Conservation (phyloP, 2,113 vertebrate genomes). For the Mustela lutreola region DNA sequence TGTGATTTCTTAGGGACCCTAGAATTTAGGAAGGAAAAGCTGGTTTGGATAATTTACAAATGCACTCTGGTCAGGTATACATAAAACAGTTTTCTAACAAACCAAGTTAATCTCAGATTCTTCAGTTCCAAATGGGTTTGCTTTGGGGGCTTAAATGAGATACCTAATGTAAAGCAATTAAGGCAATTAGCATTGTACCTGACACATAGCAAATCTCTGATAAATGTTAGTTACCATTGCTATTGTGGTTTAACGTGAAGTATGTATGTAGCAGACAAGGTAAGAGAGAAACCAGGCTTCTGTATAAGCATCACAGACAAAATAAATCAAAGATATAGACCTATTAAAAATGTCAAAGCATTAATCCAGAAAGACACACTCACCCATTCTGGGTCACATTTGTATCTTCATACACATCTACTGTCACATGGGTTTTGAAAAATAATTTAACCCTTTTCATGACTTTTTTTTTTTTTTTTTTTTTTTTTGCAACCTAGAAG, state of each 20-base stretch:
- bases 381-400: not conserved
- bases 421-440: constrained; percentile 18
- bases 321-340: constrained; percentile 6
- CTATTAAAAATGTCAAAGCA: constrained; percentile 16
- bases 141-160: not conserved
- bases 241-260: not conserved
- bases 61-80: constrained; percentile 9
- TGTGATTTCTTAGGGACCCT: not conserved
- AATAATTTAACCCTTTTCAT: not conserved
- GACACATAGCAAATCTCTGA: not conserved
- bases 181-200: not conserved
- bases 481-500: not conserved
- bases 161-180: not conserved
- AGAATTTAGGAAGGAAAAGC: constrained; percentile 43
- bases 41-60: constrained; percentile 36
- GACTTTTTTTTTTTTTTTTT: not conserved
- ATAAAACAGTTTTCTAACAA: not conserved
- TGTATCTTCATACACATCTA: not conserved
- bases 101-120: not conserved
- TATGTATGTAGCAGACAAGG: not conserved
- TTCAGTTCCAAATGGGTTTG: not conserved
- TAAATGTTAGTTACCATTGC: not conserved
- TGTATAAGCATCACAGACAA: constrained; percentile 27
- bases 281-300: not conserved
- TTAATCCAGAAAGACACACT: not conserved